These are phyloP conservation scores for Chironomus striatipennis DNA, from an alignment of 1,140 invertebrate species.

Conservation along the genomic window DNA sequence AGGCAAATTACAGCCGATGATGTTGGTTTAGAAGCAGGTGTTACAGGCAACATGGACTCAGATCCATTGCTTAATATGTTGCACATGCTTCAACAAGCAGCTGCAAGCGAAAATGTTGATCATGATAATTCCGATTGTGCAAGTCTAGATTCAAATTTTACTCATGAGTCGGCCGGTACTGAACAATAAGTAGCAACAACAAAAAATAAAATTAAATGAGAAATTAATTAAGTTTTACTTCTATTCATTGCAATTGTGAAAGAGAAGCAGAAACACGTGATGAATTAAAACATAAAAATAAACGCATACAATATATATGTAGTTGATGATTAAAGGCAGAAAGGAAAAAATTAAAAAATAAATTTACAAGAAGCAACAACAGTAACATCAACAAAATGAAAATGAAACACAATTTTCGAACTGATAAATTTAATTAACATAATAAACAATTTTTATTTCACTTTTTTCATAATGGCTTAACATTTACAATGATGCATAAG, in stretches of 20 bases:
- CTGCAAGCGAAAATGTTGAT: constrained; percentile 76
- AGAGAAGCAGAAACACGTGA: too few species aligned
- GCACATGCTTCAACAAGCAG: constrained; percentile 88
- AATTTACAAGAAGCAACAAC: constrained; percentile 6
- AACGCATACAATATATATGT: not conserved
- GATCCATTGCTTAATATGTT: constrained; percentile 71
- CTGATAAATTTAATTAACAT: constrained; percentile 9
- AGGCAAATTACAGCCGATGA: constrained; percentile 47
- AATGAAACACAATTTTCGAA: not conserved
- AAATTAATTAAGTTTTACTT: not conserved
- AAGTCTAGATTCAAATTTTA: constrained; percentile 63
- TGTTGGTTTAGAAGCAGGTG: constrained; percentile 50
- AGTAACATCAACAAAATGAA: not conserved
- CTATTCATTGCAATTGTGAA: too few species aligned
- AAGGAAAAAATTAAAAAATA: not conserved
- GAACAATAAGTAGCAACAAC: too few species aligned
- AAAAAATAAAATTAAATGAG: too few species aligned
- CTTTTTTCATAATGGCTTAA: not conserved
- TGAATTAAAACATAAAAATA: too few species aligned
- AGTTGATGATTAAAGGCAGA: not conserved
- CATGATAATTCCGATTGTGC: constrained; percentile 70
- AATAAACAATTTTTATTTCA: not conserved
- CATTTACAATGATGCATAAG: constrained; percentile 5
- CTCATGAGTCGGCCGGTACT: constrained; percentile 50
- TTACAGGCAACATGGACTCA: constrained; percentile 41